These are phyloP conservation scores for Cephus rjabovi DNA, from an alignment of 2,888 invertebrate genomes.

Conservation along the genomic window DNA sequence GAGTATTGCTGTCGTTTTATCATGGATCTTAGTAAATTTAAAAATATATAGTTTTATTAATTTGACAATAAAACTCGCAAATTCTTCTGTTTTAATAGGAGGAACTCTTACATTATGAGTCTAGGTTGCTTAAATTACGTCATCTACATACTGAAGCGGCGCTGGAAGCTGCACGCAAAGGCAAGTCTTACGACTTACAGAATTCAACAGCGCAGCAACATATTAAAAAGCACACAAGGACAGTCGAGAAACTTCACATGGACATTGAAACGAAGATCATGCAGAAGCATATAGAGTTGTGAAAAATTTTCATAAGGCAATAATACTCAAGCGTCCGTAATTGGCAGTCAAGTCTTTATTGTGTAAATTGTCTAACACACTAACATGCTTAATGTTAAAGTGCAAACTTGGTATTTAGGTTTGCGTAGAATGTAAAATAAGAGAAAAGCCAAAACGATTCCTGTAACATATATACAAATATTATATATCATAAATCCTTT, in stretches of 20 bases:
- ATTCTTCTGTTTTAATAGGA: slow-evolving; percentile 67
- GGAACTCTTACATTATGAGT: slow-evolving; percentile 90
- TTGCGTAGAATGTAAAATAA: not conserved
- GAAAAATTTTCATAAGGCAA: slow-evolving; percentile 47
- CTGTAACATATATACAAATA: not conserved
- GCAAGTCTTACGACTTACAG: slow-evolving; percentile 69
- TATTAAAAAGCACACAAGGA: slow-evolving; percentile 86
- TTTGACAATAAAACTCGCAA: not conserved
- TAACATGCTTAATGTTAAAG: not conserved
- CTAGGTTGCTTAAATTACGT: slow-evolving; percentile 83
- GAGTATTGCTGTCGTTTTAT: slow-evolving; percentile 3
- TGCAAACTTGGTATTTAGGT: not conserved
- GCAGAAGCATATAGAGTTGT: slow-evolving; percentile 81
- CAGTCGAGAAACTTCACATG: slow-evolving; percentile 87
- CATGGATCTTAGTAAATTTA: not conserved
- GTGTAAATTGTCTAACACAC: not conserved
- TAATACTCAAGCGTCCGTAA: not conserved
- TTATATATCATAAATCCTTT: not conserved
- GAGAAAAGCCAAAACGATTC: not conserved
- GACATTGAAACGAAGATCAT: slow-evolving; percentile 83
- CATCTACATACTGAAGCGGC: slow-evolving; percentile 86
- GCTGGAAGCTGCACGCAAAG: slow-evolving; percentile 76
- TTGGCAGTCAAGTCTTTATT: not conserved
- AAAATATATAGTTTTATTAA: not conserved
- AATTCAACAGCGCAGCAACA: slow-evolving; percentile 71